phyloP scores from a whole-genome alignment of 1,140 invertebrate species.

The Triops cancriformis region DNA sequence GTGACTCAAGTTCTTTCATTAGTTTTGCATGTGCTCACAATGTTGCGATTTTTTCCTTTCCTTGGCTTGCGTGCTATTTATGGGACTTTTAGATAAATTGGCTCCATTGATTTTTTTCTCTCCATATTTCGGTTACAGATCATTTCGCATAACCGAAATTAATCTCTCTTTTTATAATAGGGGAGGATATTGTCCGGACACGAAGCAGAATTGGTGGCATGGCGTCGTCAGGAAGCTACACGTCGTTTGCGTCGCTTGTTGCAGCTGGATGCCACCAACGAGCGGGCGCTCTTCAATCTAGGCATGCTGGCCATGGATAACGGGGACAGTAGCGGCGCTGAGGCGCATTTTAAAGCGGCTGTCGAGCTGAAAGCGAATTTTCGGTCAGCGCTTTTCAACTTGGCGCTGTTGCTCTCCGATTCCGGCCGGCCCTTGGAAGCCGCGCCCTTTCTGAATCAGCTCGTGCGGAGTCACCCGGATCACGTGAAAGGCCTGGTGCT shows the following conservation, averaged over 20 bases:
- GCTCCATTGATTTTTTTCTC: too few relatives aligned
- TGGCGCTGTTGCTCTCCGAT: conserved; percentile 82
- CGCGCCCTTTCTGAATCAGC: conserved; percentile 81
- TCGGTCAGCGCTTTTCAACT: conserved; percentile 86
- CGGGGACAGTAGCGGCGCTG: conserved; percentile 72
- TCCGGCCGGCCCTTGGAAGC: conserved; percentile 79
- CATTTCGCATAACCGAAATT: too few relatives aligned
- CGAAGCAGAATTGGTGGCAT: conserved; percentile 15
- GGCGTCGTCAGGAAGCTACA: conserved; percentile 26
- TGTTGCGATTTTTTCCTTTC: too few relatives aligned
- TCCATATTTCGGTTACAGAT: too few relatives aligned
- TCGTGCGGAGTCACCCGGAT: conserved; percentile 83
- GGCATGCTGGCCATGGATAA: conserved; percentile 96
- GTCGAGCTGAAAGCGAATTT: conserved; percentile 62
- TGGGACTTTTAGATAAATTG: too few relatives aligned
- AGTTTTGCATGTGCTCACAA: too few relatives aligned
- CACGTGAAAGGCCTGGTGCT: conserved; percentile 91
- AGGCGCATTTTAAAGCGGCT: conserved; percentile 57
- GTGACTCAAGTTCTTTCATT: too few relatives aligned
- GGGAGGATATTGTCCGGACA: not conserved
- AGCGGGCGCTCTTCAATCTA: conserved; percentile 86
- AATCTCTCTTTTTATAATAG: not conserved
- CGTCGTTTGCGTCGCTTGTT: conserved; percentile 54
- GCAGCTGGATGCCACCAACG: conserved; percentile 63
- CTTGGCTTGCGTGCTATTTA: too few relatives aligned